Base-by-base conservation (phyloP, 2,888 invertebrate species). In the Sycophila texana region DNA sequence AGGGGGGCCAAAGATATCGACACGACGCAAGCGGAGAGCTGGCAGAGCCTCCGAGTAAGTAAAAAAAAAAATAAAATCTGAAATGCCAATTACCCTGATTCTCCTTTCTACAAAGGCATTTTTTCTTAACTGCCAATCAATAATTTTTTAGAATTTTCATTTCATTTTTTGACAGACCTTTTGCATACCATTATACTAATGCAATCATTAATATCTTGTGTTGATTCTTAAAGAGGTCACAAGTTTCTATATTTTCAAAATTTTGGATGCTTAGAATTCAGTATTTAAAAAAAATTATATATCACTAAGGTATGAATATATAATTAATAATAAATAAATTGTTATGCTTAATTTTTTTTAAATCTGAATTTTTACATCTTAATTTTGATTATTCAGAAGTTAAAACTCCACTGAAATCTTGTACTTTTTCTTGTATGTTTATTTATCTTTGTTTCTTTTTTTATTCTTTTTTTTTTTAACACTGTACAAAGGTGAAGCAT, bases 1-100 rank as follows among this genome's bases (percentile, higher is more conserved):
- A 91, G 92, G 92, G 91, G 92, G 92, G 88, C 91, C 92, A 88
- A 92, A 92, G 89, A 91, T 93, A 90, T 92, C 92, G 88, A 91
- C 92, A 87, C 91, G 92, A 88, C 90, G 89, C 89, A 90, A 89
- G 90, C 90, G 90, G 90, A 90, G 88, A 85, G 88, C 89, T 89
- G 89, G 87, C 90, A 89, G 88, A 88, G 89, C 90, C 90, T 90
- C 90, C 90, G 89, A 90, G 90, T 90, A 90, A 90, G 90, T 90
- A 90, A 88, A 85, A 86, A 82, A 82, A 83, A 82, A 83, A 84
- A 77, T 80, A 82, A 83, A 83, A 84, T 81, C 80, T 80, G 79
- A 71, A 84, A 81, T 72, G 65, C 71, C 55, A 61, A 74, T 75
- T 75, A 74, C 55, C 66, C 74, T 65, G 70, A 74, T 61, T 74